Percentiles rank a stretch among this genome's conserved stretches.
Conservation (phyloP, 2,888 invertebrate genomes). For the Eudasyphora cyanicolor region DNA sequence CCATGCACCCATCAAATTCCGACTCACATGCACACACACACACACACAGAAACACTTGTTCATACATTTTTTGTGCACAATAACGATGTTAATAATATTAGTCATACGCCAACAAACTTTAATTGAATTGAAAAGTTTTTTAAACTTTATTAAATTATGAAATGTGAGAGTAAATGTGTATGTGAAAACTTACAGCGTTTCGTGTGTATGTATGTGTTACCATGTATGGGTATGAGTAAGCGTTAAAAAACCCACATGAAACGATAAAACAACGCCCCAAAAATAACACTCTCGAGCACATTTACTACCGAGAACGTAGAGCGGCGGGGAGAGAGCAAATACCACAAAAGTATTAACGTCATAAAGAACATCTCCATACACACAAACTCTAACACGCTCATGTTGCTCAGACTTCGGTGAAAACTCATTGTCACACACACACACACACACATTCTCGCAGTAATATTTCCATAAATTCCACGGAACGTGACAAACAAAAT, state of each 20-base stretch:
- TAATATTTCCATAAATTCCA: conserved; percentile 15
- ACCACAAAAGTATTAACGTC: conserved; percentile 19
- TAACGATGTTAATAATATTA: conserved; percentile 62
- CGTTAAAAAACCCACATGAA: not conserved
- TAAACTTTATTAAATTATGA: conserved; percentile 31
- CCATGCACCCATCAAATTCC: too few species aligned
- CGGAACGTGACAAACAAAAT: conserved; percentile 11
- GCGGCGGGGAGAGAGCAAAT: too few species aligned
- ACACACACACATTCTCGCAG: not conserved
- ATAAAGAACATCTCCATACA: conserved; percentile 9
- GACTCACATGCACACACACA: conserved; percentile 8
- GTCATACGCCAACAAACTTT: conserved; percentile 64
- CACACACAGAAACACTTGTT: too few species aligned
- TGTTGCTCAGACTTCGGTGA: not conserved
- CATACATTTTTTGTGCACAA: not conserved
- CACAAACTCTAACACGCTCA: not conserved
- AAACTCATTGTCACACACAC: not conserved
- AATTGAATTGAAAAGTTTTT: conserved; percentile 63
- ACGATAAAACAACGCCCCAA: not conserved
- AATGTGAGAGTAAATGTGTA: conserved; percentile 9
- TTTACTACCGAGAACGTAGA: too few species aligned
- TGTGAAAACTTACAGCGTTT: not conserved
- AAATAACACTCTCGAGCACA: not conserved
- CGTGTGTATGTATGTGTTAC: not conserved
- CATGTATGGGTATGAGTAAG: not conserved